Base-by-base conservation (phyloP, 2,797 vertebrate species). In the Mallotus villosus region DNA sequence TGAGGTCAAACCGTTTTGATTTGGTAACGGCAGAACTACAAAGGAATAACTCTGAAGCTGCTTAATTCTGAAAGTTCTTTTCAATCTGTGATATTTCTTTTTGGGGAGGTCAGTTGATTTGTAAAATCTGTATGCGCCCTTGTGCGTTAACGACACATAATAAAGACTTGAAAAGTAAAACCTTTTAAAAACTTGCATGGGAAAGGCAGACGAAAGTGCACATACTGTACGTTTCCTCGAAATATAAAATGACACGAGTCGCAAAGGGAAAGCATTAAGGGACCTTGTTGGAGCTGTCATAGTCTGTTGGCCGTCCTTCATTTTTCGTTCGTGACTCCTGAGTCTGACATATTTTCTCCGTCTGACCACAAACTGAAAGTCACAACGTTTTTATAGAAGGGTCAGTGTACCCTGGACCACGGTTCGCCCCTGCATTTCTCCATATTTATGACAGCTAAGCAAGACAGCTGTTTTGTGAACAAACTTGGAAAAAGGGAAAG, bases 401-500 rank as follows among this genome's bases (percentile, higher is more conserved):
- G 60, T 22, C 59, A 21, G 16, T 11, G 49, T 34, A n/a, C 2
- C 7, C 17, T 29, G 19, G 21, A n/a, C 24, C 63, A 68, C n/a
- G 9, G n/a, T 37, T 63, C 34, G 46, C 57, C 70, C 70, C 32
- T 37, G 8, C 3, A 58, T 64, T 55, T 74, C 74, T 76, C 67
- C 71, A 82, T 82, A 84, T 79, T 79, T 77, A 82, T 78, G 61
- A 70, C 49, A 68, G 51, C 5, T 70, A 72, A 67, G 75, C 65
- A 78, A 75, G 65, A 68, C 78, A 65, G 55, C 61, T 81, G 68
- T 77, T 80, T 77, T 75, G 60, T 19, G 12, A 64, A 49, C 29
- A n/a, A 29, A 32, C 24, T 63, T 49, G 57, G 71, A 72, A 60
- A 63, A 68, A 58, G 57, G 67, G 69, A 73, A 72, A 49, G 75